Base-by-base conservation (phyloP, 1,140 invertebrate genomes). In the Apis cerana region DNA sequence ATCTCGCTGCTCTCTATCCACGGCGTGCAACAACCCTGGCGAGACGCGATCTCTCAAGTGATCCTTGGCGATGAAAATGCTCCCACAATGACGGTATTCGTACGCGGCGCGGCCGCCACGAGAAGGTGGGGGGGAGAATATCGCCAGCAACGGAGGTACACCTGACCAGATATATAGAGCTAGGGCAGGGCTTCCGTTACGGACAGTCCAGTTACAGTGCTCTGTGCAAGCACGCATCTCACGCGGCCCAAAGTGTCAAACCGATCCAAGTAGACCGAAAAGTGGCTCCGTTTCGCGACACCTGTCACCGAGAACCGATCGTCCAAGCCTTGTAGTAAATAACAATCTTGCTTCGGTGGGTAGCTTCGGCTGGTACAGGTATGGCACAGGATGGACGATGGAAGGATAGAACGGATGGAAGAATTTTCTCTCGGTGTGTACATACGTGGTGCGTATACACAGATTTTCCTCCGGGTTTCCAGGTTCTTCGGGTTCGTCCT, bases 141-240 rank as follows among this genome's bases (percentile, higher is more conserved):
- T 92, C 91, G 91, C 92, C 91, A 90, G 88, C 91, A 90, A 93
- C 91, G 90, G 91, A 83, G 90, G 92, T 93, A 93, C 89, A 93
- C 92, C 91, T 92, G 93, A 93, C 93, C 91, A 94, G 94, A 94
- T 94, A 94, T 94, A 94, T 94, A 94, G 94, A 94, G 94, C 94
- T 94, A 94, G 93, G 94, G 93, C 93, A 93, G 92, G 93, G 91
- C 93, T 94, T 93, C 92, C 91, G 93, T 92, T 93, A 93, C 93
- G 90, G 94, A 94, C 94, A 94, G 94, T 94, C 93, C 90, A 91
- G 93, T 91, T 94, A 93, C 91, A 93, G 93, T 94, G 93, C 89
- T 93, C 92, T 90, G 91, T 89, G 90, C 82, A 87, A 85, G 89
- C 91, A 92, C 92, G 91, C 92, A 93, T 92, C 92, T 93, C 86